Evolutionary conservation across 2,797 vertebrate species (phyloP).

Genomic region (Galago senegalensis): DNA sequence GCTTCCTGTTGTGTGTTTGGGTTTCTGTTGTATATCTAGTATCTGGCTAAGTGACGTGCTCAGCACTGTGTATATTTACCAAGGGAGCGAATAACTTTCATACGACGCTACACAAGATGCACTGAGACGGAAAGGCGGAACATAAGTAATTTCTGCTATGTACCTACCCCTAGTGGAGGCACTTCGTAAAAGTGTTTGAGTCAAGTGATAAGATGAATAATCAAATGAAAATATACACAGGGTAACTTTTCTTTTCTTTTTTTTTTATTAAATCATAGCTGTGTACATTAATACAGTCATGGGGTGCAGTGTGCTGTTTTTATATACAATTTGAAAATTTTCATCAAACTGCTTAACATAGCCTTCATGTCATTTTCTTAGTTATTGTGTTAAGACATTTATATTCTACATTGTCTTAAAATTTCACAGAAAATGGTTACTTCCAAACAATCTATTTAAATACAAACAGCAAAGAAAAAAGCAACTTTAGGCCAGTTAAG

Average conservation of each 20-base stretch:
- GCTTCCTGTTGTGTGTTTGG: background rate
- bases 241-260: background rate
- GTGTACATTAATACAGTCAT: too few species aligned
- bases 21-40: background rate
- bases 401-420: background rate
- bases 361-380: too few species aligned
- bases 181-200: background rate
- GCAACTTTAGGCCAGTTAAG: background rate
- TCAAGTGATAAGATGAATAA: background rate
- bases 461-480: background rate
- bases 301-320: too few species aligned
- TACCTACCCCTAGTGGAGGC: background rate
- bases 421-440: background rate
- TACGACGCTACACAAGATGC: rapidly evolving
- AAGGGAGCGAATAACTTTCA: background rate
- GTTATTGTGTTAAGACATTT: too few species aligned
- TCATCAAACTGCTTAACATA: too few species aligned
- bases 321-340: too few species aligned
- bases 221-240: background rate
- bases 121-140: background rate
- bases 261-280: too few species aligned
- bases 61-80: background rate
- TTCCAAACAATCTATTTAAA: background rate
- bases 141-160: background rate
- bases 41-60: background rate